Percentiles rank a stretch among this genome's conserved stretches.
These are phyloP conservation scores for Diplazon laetatorius DNA, from an alignment of 2,888 invertebrate species.

Conservation along the genomic window DNA sequence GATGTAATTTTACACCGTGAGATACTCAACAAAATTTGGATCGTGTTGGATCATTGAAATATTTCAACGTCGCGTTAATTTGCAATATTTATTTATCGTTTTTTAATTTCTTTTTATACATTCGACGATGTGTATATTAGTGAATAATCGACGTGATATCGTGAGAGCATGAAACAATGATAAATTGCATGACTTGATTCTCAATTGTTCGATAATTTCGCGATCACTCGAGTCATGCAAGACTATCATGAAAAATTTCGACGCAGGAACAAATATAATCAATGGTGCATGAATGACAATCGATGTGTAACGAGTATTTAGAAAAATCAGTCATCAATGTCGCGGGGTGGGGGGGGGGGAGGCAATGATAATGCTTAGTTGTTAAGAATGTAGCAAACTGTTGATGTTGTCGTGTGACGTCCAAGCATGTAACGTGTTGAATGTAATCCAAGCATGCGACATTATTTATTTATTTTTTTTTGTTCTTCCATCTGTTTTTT, in stretches of 20 bases:
- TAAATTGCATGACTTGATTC: slow-evolving; percentile 49
- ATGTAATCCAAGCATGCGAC: slow-evolving; percentile 59
- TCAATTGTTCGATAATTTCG: slow-evolving; percentile 7
- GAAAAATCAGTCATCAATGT: slow-evolving; percentile 23
- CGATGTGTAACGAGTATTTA: slow-evolving; percentile 9
- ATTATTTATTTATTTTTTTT: slow-evolving; percentile 35
- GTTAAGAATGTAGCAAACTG: slow-evolving; percentile 47
- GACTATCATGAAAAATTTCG: not conserved
- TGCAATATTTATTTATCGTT: slow-evolving; percentile 35
- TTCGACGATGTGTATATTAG: slow-evolving; percentile 14
- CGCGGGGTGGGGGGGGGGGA: too few species aligned
- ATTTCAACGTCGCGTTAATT: slow-evolving; percentile 16
- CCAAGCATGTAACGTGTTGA: slow-evolving; percentile 56
- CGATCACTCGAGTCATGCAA: not conserved
- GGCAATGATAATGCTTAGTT: slow-evolving; percentile 39
- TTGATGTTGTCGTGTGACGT: slow-evolving; percentile 54
- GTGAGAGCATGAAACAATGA: slow-evolving; percentile 23
- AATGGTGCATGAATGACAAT: slow-evolving; percentile 18
- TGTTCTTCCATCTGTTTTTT: slow-evolving; percentile 41
- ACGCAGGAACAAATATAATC: not conserved
- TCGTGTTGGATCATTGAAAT: slow-evolving; percentile 29
- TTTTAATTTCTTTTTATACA: not conserved
- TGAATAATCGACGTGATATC: slow-evolving; percentile 17
- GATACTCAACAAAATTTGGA: slow-evolving; percentile 21
- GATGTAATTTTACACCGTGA: not conserved